Evolutionary conservation across 2,113 vertebrate genomes (phyloP).

Genomic region (Aramus guarauna): DNA sequence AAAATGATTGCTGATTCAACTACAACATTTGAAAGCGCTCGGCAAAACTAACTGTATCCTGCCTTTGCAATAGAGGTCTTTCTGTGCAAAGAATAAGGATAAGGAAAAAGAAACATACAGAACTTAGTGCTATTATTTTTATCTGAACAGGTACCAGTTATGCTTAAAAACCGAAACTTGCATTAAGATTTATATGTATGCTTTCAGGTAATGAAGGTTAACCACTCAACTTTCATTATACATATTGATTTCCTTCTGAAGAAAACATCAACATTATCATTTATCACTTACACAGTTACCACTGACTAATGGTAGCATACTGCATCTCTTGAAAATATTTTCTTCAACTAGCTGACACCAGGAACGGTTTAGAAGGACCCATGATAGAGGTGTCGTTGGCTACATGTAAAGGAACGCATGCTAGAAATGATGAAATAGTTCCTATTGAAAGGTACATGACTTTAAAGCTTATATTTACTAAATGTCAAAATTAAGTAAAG

Average conservation of each 20-base stretch:
- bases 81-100: background rate
- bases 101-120: background rate
- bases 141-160: background rate
- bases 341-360: background rate
- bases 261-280: background rate
- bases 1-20: background rate
- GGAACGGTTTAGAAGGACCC: background rate
- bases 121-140: background rate
- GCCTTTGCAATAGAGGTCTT: background rate
- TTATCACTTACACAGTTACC: background rate
- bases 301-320: background rate
- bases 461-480: background rate
- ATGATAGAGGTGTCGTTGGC: background rate
- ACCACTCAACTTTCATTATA: background rate
- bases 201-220: background rate
- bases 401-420: background rate
- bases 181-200: background rate
- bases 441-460: background rate
- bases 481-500: background rate
- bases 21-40: accelerated
- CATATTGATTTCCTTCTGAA: background rate
- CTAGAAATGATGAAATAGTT: background rate
- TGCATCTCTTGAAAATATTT: background rate
- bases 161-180: background rate
- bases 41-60: background rate